Conservation (phyloP, 2,113 vertebrate species). For the Pachycephala philippinensis region DNA sequence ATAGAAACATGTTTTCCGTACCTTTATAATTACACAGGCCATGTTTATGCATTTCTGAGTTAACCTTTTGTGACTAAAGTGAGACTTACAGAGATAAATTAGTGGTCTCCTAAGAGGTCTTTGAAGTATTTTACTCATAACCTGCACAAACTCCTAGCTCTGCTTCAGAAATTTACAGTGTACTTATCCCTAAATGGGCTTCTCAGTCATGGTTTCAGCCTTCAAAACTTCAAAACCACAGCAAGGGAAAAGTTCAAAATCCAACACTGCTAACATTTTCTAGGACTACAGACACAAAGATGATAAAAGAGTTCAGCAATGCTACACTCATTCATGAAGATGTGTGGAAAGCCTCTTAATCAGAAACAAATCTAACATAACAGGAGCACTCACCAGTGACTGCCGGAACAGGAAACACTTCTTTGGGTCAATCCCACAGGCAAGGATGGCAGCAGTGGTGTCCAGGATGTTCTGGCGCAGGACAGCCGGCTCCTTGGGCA, state of each 20-base stretch:
- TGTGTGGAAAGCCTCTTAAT: background rate
- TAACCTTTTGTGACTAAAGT: background rate
- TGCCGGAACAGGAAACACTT: slow-evolving; percentile 90
- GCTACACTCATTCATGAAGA: background rate
- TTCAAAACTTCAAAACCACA: background rate
- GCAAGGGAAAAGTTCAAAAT: background rate
- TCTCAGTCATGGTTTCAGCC: background rate
- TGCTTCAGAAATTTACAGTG: background rate
- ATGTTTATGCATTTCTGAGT: background rate
- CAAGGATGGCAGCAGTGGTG: slow-evolving; percentile 87
- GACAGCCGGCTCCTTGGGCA: slow-evolving; percentile 78
- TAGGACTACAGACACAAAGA: background rate
- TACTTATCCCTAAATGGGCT: background rate
- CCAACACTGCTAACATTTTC: background rate
- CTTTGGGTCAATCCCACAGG: slow-evolving; percentile 88
- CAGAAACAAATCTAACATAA: background rate
- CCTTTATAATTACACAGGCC: background rate
- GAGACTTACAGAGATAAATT: background rate
- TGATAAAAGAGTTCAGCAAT: background rate
- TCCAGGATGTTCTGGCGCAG: slow-evolving; percentile 84
- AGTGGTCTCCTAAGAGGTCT: background rate
- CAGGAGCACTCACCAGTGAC: slow-evolving; percentile 81
- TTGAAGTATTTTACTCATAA: background rate
- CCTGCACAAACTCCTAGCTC: background rate
- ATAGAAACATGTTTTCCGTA: background rate